Percentiles rank a stretch among this genome's conserved stretches.
phyloP scores from a whole-genome alignment of 2,113 vertebrate genomes.

The Scortum barcoo region DNA sequence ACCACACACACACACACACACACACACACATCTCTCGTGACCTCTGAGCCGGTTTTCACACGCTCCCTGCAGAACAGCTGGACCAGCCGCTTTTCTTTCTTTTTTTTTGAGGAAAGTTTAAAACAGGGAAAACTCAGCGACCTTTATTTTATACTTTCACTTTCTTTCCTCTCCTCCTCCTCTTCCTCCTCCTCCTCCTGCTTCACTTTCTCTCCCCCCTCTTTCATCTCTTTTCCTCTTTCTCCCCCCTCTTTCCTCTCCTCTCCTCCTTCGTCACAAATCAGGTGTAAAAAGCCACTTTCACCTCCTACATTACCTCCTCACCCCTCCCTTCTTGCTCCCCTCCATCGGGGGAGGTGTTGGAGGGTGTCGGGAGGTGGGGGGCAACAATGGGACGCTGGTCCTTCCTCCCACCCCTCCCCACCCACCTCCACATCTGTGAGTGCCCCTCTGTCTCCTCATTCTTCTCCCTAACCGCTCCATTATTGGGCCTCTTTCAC shows the following conservation, averaged over 20 bases:
- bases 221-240: background rate
- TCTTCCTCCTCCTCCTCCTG: background rate
- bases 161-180: background rate
- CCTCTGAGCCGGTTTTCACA: constrained; percentile 88
- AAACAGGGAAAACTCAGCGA: background rate
- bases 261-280: constrained; percentile 86
- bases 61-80: constrained; percentile 89
- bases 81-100: constrained; percentile 79
- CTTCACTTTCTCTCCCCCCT: background rate
- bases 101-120: background rate
- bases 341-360: constrained; percentile 45
- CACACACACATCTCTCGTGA: constrained; percentile 47
- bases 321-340: constrained; percentile 85
- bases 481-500: constrained; percentile 94
- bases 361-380: too few species aligned
- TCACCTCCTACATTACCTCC: constrained; percentile 57
- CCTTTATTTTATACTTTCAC: background rate
- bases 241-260: constrained; percentile 35
- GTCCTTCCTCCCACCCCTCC: constrained; percentile 70
- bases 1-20: constrained; percentile 12
- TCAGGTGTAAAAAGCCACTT: constrained; percentile 73
- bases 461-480: constrained; percentile 97
- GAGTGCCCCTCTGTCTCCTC: constrained; percentile 93
- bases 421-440: constrained; percentile 95
- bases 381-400: constrained; percentile 77